Evolutionary conservation across 2,113 vertebrate genomes (phyloP), one percentile per base, ranked within the genome.

Genomic region (Chionomys nivalis): DNA sequence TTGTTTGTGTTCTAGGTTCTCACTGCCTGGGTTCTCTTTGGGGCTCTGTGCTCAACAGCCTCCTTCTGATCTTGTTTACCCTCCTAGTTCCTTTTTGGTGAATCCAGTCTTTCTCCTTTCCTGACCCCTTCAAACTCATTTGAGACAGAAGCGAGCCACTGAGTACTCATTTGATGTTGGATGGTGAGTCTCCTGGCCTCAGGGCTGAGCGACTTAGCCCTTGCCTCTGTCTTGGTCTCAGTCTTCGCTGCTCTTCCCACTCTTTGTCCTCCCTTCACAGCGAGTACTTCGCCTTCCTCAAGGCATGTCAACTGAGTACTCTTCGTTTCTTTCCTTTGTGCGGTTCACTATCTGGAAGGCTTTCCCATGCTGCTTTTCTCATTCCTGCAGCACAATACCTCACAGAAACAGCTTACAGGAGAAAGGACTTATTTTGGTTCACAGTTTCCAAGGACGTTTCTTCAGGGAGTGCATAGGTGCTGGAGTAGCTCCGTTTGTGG

Each of bases 251-350:
- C 21, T 19, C 36, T 23, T 3, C 28, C 44, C 10, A 0, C 28
- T 16, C 28, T 5, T 2, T 5, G 9, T 5, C n/a, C 58, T 66
- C 89, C 6, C 0, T 24, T 47, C 16, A 31, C n/a, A 16, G 2
- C 0, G 24, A 23, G 17, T 44, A 31, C 75, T 58, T 13, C n/a
- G n/a, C 58, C 17, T 44, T 49, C 36, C 47, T 47, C 5, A 3
- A 24, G 9, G 36, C 4, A 14, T 23, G 36, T 10, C 14, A 21
- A 1, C 26, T n/a, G 24, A 21, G 26, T 0, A 16, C 23, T n/a
- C 23, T 28, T 12, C 2, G 13, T 68, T 68, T 68, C 66, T 77
- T 36, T 42, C 49, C 4, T 36, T 19, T 52, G 52, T 28, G 52
- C 10, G 1, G 21, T 33, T 17, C 10, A 28, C n/a, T 86, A 0